Evolutionary conservation across 2,888 invertebrate genomes (phyloP).

Genomic region (Entomobrya multifasciata): DNA sequence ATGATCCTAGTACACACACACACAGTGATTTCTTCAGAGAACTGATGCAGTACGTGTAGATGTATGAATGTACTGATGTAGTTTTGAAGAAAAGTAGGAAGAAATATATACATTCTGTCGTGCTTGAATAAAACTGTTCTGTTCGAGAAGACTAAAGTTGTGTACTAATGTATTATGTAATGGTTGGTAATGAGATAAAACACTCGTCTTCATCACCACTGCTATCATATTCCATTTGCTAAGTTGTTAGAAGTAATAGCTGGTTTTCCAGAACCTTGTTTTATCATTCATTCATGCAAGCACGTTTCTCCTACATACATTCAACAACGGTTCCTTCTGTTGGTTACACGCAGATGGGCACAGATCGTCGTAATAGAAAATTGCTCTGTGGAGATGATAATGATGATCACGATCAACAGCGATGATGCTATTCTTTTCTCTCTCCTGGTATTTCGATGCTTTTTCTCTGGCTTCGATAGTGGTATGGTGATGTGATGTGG

Average conservation of each 20-base stretch:
- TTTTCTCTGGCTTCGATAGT: too few relatives aligned
- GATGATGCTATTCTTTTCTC: neutral
- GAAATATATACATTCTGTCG: neutral
- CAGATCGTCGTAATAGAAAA: neutral
- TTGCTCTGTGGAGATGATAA: neutral
- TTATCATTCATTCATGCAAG: slow-evolving; percentile 20
- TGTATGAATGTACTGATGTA: too few relatives aligned
- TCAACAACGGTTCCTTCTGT: neutral
- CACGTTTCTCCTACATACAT: slow-evolving; percentile 24
- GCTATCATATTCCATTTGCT: slow-evolving; percentile 9
- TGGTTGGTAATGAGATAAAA: slow-evolving; percentile 48
- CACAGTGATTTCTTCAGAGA: too few relatives aligned
- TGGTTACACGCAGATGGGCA: neutral
- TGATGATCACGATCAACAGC: neutral
- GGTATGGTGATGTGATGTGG: neutral
- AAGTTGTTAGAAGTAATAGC: neutral
- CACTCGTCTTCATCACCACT: slow-evolving; percentile 23
- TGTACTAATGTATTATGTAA: slow-evolving; percentile 20
- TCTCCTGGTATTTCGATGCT: too few relatives aligned
- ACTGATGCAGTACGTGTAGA: too few relatives aligned
- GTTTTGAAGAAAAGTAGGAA: slow-evolving; percentile 12
- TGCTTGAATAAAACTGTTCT: neutral
- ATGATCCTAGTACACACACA: too few relatives aligned
- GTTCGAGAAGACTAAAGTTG: neutral
- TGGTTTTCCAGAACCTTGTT: slow-evolving; percentile 10